phyloP scores from a whole-genome alignment of 2,888 invertebrate species.

The Arge pagana region DNA sequence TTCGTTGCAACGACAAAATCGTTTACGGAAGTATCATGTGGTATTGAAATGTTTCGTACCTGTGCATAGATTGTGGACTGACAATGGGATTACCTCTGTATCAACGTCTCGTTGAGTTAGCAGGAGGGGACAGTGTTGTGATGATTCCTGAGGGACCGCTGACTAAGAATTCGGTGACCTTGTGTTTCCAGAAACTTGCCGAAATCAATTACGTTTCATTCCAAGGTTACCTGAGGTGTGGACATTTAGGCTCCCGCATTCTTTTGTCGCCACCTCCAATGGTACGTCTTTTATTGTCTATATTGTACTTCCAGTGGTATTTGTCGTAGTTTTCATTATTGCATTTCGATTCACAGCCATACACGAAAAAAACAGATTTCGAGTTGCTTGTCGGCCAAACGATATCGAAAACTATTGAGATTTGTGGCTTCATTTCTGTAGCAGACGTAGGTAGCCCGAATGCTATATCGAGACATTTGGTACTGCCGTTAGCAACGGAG shows the following conservation, averaged over 20 bases:
- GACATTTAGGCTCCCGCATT: constrained; percentile 73
- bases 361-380: constrained; percentile 67
- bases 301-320: not conserved
- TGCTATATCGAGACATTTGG: constrained; percentile 86
- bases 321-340: not conserved
- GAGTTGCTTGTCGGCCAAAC: constrained; percentile 64
- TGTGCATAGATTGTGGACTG: constrained; percentile 44
- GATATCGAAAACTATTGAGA: constrained; percentile 75
- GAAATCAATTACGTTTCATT: constrained; percentile 76
- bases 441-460: constrained; percentile 89
- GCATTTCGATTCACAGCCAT: constrained; percentile 56
- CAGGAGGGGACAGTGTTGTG: constrained; percentile 69
- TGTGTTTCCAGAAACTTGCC: constrained; percentile 65
- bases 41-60: not conserved
- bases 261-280: constrained; percentile 76
- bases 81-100: constrained; percentile 71
- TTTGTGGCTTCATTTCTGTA: constrained; percentile 87
- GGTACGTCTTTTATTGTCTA: too few relatives aligned
- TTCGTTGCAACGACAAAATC: constrained; percentile 59
- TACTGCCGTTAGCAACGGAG: constrained; percentile 72
- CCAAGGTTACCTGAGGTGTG: constrained; percentile 74
- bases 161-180: constrained; percentile 53
- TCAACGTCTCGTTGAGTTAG: constrained; percentile 79
- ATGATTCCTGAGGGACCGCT: constrained; percentile 64
- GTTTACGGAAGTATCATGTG: constrained; percentile 40